Evolutionary conservation across 2,113 vertebrate species (phyloP).

Genomic region (Pongo pygmaeus): DNA sequence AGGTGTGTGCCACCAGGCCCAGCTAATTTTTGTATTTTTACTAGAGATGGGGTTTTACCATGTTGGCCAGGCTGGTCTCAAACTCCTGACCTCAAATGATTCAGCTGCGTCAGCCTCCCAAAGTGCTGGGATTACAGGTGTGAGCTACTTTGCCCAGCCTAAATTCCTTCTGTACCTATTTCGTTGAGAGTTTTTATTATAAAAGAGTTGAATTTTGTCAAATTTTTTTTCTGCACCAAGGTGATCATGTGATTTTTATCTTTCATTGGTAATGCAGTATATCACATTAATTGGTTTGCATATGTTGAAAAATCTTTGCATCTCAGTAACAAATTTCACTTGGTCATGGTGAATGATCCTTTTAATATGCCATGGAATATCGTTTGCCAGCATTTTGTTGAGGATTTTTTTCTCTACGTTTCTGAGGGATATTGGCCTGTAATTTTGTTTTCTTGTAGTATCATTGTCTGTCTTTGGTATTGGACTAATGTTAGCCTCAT

Average conservation of each 20-base stretch:
- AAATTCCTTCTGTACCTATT: background rate
- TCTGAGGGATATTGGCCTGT: background rate
- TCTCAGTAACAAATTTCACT: background rate
- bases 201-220: background rate
- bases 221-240: background rate
- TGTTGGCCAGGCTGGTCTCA: too few relatives aligned
- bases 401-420: background rate
- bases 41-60: too few relatives aligned
- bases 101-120: too few relatives aligned
- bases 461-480: background rate
- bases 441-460: background rate
- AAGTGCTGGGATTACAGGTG: too few relatives aligned
- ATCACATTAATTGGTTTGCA: background rate
- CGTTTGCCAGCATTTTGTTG: background rate
- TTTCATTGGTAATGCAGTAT: too few relatives aligned
- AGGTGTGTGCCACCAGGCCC: too few relatives aligned
- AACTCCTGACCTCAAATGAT: too few relatives aligned
- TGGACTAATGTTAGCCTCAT: background rate
- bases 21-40: too few relatives aligned
- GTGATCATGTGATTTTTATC: background rate
- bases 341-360: background rate
- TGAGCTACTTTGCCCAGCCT: too few relatives aligned
- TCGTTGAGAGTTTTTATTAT: background rate
- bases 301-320: background rate
- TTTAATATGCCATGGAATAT: background rate